Evolutionary conservation across 2,888 invertebrate species (phyloP).

Genomic region (Epinotia bilunana): DNA sequence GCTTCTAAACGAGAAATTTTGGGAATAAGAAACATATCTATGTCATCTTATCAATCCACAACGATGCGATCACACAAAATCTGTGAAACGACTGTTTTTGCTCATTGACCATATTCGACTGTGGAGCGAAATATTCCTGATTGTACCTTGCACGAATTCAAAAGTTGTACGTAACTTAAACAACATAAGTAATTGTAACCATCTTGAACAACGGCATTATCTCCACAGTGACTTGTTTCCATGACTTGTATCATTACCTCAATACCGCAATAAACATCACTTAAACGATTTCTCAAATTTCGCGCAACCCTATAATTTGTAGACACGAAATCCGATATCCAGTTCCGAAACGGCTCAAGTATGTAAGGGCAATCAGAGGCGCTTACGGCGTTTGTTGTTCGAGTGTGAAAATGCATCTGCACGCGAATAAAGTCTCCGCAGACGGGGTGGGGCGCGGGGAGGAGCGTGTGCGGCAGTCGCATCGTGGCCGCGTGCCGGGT

Average conservation of each 20-base stretch:
- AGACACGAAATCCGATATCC: slow-evolving; percentile 1
- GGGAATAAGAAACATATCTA: no score
- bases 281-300: slow-evolving; percentile 21
- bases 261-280: slow-evolving; percentile 4
- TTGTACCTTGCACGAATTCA: neutral
- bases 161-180: neutral
- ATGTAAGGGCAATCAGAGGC: neutral
- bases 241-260: slow-evolving; percentile 5
- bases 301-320: slow-evolving; percentile 31
- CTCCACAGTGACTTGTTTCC: neutral
- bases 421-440: slow-evolving; percentile 51
- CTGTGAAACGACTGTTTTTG: no score
- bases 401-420: slow-evolving; percentile 66
- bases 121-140: no score
- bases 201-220: neutral
- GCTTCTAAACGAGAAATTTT: no score
- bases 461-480: slow-evolving; percentile 69
- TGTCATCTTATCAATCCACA: no score
- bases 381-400: slow-evolving; percentile 12
- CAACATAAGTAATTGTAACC: neutral
- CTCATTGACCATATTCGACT: no score
- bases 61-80: no score
- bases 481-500: slow-evolving; percentile 85
- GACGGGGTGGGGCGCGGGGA: slow-evolving; percentile 59
- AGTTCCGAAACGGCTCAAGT: neutral